Evolutionary conservation across 2,113 vertebrate species (phyloP).

Genomic region (Pseudolaguvia tuberculata): DNA sequence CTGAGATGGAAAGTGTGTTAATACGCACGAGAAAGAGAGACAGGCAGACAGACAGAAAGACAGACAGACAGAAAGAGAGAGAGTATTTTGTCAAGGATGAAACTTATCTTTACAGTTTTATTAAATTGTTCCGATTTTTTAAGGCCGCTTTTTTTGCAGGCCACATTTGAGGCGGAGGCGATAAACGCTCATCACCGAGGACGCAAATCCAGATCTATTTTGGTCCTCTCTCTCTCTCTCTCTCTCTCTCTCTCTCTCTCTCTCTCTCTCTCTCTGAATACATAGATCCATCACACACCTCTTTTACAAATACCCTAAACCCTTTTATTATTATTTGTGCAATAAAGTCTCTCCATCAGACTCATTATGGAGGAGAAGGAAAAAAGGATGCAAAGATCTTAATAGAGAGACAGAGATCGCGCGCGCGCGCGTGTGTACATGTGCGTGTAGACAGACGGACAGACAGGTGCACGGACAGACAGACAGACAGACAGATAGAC

Average conservation of each 20-base stretch:
- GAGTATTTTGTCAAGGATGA: not conserved
- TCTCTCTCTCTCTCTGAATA: not conserved
- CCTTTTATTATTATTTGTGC: not conserved
- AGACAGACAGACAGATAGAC: not conserved
- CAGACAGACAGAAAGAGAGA: not conserved
- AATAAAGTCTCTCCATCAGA: constrained; percentile 39
- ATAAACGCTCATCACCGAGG: not conserved
- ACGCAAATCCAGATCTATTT: not conserved
- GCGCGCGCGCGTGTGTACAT: constrained; percentile 17
- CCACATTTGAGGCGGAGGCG: constrained; percentile 10
- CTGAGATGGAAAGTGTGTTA: not conserved
- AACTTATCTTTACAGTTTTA: not conserved
- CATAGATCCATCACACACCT: not conserved
- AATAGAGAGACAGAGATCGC: no score
- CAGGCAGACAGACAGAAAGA: not conserved
- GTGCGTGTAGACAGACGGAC: constrained; percentile 13
- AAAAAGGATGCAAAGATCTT: constrained; percentile 50
- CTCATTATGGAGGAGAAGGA: constrained; percentile 54
- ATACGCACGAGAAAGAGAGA: not conserved
- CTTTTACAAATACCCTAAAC: not conserved
- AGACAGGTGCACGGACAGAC: not conserved
- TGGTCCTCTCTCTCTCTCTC: not conserved
- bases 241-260: not conserved
- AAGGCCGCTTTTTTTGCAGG: not conserved
- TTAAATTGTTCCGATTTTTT: not conserved